phyloP scores from a whole-genome alignment of 2,113 vertebrate species.

The Okapia johnstoni region DNA sequence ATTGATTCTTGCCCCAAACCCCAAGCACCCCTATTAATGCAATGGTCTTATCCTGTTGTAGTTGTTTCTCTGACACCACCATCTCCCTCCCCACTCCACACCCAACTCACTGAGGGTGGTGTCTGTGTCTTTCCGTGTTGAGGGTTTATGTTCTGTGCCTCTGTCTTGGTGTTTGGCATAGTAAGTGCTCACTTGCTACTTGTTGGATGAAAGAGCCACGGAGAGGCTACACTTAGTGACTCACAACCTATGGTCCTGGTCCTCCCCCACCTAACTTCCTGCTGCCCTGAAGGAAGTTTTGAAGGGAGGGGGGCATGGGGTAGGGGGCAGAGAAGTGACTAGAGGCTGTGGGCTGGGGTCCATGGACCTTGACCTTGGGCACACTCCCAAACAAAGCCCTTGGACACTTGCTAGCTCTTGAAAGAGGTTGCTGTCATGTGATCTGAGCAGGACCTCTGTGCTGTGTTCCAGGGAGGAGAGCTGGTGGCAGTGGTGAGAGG shows the following conservation, averaged over 20 bases:
- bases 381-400: neutral
- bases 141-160: neutral
- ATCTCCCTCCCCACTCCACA: neutral
- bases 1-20: neutral
- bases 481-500: conserved; percentile 89
- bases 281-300: neutral
- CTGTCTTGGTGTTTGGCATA: neutral
- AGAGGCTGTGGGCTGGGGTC: neutral
- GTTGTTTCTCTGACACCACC: neutral
- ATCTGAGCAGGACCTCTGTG: neutral
- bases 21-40: neutral
- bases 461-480: conserved; percentile 84
- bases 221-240: neutral
- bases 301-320: neutral
- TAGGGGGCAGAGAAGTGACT: neutral
- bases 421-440: neutral
- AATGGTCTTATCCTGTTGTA: neutral
- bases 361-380: neutral
- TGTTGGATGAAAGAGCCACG: neutral
- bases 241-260: too few species aligned
- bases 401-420: neutral
- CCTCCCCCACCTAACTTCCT: neutral
- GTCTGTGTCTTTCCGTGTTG: neutral
- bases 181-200: neutral
- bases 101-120: neutral